These are phyloP conservation scores for Drosophila sp. DNA, from an alignment of 1,140 invertebrate species.

Conservation along the genomic window DNA sequence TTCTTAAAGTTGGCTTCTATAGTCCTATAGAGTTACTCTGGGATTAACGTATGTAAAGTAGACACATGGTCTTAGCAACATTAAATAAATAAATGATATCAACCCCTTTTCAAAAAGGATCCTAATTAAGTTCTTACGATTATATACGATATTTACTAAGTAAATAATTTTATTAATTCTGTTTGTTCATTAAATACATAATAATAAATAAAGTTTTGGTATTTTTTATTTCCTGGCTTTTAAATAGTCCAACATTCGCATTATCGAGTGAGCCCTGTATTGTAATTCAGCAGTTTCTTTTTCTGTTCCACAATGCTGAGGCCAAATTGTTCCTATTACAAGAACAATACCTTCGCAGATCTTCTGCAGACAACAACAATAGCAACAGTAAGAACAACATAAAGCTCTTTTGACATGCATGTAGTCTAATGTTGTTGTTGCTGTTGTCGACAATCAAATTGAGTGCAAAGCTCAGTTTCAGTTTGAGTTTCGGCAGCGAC, in stretches of 20 bases:
- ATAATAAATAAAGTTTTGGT: too few relatives aligned
- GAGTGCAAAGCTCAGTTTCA: slow-evolving; percentile 74
- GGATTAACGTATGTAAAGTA: too few relatives aligned
- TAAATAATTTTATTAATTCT: too few relatives aligned
- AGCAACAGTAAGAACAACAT: background rate
- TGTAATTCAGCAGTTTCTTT: background rate
- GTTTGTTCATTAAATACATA: too few relatives aligned
- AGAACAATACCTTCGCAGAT: slow-evolving; percentile 44
- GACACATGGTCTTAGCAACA: too few relatives aligned
- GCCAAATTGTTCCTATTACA: slow-evolving; percentile 44
- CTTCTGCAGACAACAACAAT: slow-evolving; percentile 10
- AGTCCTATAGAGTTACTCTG: too few relatives aligned
- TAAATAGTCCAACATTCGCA: background rate
- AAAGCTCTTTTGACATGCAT: slow-evolving; percentile 44
- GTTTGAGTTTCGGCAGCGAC: slow-evolving; percentile 46
- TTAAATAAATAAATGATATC: too few relatives aligned
- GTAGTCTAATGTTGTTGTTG: slow-evolving; percentile 20
- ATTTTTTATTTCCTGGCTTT: background rate
- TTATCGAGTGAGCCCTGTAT: background rate
- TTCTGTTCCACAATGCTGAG: slow-evolving; percentile 45
- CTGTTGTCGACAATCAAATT: slow-evolving; percentile 58
- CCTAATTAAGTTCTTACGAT: too few relatives aligned
- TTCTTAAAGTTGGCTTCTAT: too few relatives aligned
- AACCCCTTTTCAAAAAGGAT: too few relatives aligned
- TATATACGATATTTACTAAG: too few relatives aligned